These are phyloP conservation scores for Falco punctatus DNA, from an alignment of 2,113 vertebrate species.

Conservation along the genomic window DNA sequence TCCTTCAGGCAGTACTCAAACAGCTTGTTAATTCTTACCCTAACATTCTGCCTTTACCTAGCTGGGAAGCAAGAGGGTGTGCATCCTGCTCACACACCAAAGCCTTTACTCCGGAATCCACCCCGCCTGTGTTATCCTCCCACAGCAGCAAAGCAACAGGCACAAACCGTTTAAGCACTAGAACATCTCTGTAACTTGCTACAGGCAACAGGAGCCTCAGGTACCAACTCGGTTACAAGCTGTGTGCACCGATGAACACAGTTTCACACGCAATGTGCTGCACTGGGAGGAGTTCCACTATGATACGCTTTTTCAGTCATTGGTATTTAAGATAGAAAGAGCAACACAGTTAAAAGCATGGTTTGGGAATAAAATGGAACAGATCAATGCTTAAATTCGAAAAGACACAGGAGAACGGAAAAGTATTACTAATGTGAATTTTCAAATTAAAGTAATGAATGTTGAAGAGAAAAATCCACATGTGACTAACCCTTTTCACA, in stretches of 20 bases:
- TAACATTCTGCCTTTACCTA: not conserved
- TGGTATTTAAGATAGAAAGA: not conserved
- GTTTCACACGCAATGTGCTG: not conserved
- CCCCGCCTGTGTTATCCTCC: not conserved
- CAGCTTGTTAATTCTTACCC: not conserved
- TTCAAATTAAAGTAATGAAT: not conserved
- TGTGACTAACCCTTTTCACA: not conserved
- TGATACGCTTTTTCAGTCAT: not conserved
- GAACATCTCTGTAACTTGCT: not conserved
- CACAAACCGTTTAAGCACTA: not conserved
- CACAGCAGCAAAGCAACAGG: not conserved
- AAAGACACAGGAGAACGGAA: not conserved
- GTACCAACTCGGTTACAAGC: not conserved
- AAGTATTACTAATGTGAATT: not conserved
- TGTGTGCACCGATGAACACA: rapidly evolving
- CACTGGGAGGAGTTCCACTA: not conserved
- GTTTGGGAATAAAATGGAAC: not conserved
- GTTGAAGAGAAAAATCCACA: not conserved
- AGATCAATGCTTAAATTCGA: not conserved
- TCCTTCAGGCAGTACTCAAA: not conserved
- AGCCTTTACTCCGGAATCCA: not conserved
- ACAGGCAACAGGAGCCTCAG: not conserved
- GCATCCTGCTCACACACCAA: not conserved
- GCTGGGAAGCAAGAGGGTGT: not conserved
- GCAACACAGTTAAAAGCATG: not conserved